Conservation (phyloP, 1,140 invertebrate genomes). For the Drosophila kanapiae region DNA sequence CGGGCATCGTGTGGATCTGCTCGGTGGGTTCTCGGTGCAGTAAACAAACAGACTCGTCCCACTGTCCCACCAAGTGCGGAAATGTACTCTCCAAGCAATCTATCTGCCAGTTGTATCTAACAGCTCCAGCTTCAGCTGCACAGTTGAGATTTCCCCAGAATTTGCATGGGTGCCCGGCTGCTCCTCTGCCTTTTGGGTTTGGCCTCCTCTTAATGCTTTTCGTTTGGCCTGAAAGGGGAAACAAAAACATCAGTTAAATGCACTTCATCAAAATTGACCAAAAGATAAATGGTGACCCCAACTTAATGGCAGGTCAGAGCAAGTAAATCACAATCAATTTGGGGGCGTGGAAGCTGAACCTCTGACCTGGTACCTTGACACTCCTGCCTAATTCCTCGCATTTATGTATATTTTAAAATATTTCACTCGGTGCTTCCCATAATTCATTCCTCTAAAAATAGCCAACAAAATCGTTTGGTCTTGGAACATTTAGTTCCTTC, state of each 20-base stretch:
- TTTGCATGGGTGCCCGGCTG: slow-evolving; percentile 61
- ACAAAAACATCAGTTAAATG: slow-evolving; percentile 47
- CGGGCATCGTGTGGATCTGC: slow-evolving; percentile 51
- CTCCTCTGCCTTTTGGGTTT: slow-evolving; percentile 35
- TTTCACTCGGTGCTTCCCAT: neutral
- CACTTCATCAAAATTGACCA: slow-evolving; percentile 43
- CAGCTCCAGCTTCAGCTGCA: slow-evolving; percentile 31
- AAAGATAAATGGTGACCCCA: slow-evolving; percentile 56
- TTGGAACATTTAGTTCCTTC: slow-evolving; percentile 50
- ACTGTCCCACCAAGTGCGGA: slow-evolving; percentile 68
- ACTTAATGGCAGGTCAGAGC: slow-evolving; percentile 15
- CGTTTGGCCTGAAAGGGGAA: slow-evolving; percentile 57
- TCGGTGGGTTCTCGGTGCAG: slow-evolving; percentile 18
- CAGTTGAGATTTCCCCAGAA: slow-evolving; percentile 44
- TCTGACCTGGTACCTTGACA: slow-evolving; percentile 49
- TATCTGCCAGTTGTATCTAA: slow-evolving; percentile 68
- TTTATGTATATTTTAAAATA: neutral
- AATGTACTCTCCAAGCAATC: slow-evolving; percentile 53
- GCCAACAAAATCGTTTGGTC: slow-evolving; percentile 21
- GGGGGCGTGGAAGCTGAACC: slow-evolving; percentile 28
- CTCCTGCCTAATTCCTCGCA: slow-evolving; percentile 24
- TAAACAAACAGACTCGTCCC: slow-evolving; percentile 67
- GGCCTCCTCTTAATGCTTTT: slow-evolving; percentile 51
- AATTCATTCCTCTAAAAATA: slow-evolving; percentile 29
- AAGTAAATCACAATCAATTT: slow-evolving; percentile 36